Evolutionary conservation across 2,113 vertebrate species (phyloP).

Genomic region (Hyaena hyaena): DNA sequence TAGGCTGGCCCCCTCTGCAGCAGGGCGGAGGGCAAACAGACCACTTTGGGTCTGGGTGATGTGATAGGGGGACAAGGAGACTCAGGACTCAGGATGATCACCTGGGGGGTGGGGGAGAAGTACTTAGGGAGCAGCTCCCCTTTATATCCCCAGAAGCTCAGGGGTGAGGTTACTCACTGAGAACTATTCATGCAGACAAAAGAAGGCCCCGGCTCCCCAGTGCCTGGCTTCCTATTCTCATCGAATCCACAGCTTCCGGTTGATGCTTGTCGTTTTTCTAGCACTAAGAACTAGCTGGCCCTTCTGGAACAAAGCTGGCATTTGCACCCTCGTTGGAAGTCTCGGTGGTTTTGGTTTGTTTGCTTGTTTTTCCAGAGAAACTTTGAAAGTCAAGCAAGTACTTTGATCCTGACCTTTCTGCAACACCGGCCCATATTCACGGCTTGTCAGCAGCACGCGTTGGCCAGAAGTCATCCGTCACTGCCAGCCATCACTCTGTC

Average conservation of each 20-base stretch:
- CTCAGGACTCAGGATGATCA: accelerated
- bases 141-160: accelerated
- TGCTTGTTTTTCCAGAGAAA: constrained; percentile 83
- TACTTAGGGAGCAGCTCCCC: not conserved
- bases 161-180: not conserved
- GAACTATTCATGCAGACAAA: not conserved
- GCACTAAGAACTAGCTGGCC: not conserved
- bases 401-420: constrained; percentile 96
- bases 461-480: constrained; percentile 94
- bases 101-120: not conserved
- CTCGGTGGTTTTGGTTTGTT: not conserved
- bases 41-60: not conserved
- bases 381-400: constrained; percentile 95
- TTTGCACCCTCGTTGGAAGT: not conserved
- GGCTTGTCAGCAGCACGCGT: constrained; percentile 96
- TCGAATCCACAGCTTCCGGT: accelerated
- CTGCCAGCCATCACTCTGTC: constrained; percentile 96
- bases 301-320: not conserved
- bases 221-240: not conserved
- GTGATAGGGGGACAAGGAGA: accelerated
- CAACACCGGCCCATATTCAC: constrained; percentile 94
- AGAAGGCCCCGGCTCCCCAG: accelerated
- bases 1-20: not conserved
- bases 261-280: accelerated
- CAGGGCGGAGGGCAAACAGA: not conserved